Percentiles rank a stretch among this genome's conserved stretches.
phyloP scores from a whole-genome alignment of 2,888 invertebrate genomes.

The Apamea sordens region DNA sequence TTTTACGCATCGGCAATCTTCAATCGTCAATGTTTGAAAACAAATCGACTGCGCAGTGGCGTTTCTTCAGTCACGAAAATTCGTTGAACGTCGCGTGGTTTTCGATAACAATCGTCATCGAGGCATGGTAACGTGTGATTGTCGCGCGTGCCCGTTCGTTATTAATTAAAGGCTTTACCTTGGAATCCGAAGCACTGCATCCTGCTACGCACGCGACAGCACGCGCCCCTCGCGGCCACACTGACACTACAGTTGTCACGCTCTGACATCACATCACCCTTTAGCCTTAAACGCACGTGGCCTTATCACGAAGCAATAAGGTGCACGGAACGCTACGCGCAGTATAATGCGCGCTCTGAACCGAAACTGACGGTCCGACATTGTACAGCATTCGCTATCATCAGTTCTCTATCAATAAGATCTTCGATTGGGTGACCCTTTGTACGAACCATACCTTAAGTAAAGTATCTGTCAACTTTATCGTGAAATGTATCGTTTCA shows the following conservation, averaged over 20 bases:
- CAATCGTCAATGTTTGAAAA: slow-evolving; percentile 50
- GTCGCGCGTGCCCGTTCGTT: slow-evolving; percentile 44
- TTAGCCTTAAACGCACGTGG: slow-evolving; percentile 65
- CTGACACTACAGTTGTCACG: slow-evolving; percentile 84
- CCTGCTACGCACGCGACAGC: slow-evolving; percentile 87
- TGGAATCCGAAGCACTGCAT: slow-evolving; percentile 89
- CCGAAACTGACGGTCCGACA: slow-evolving; percentile 76
- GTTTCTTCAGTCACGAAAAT: slow-evolving; percentile 36
- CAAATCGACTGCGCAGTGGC: slow-evolving; percentile 45
- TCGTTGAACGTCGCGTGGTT: slow-evolving; percentile 21
- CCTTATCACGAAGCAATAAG: slow-evolving; percentile 71
- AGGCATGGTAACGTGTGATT: slow-evolving; percentile 28
- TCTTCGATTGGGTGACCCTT: slow-evolving; percentile 48
- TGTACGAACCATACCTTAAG: slow-evolving; percentile 12
- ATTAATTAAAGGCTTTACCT: slow-evolving; percentile 78
- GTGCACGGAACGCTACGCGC: slow-evolving; percentile 65
- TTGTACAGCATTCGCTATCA: slow-evolving; percentile 79
- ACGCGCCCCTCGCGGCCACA: slow-evolving; percentile 80
- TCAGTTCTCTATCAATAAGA: slow-evolving; percentile 67
- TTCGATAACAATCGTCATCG: slow-evolving; percentile 34
- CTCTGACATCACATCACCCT: slow-evolving; percentile 84
- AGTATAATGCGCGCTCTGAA: slow-evolving; percentile 75
- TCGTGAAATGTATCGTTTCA: slow-evolving; percentile 39
- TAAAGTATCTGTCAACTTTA: slow-evolving; percentile 43
- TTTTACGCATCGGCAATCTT: slow-evolving; percentile 70